Percentiles rank a stretch among this genome's conserved stretches.
Evolutionary conservation across 2,113 vertebrate species (phyloP).

Genomic region (Macaca mulatta): DNA sequence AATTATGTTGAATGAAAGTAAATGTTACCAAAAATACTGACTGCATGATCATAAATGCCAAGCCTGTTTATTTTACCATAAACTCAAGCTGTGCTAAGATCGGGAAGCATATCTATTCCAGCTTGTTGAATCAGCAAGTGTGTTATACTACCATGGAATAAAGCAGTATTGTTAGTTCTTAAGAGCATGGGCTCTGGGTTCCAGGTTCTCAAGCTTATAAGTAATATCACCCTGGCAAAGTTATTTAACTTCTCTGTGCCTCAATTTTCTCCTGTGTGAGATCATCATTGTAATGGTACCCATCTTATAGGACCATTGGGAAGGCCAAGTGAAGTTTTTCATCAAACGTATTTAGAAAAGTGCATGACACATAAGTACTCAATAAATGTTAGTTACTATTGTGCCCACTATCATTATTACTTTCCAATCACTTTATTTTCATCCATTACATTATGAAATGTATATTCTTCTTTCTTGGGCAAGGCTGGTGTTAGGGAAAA

Average conservation of each 20-base stretch:
- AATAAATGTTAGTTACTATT: background rate
- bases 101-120: background rate
- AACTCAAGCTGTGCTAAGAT: background rate
- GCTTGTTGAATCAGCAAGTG: background rate
- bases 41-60: background rate
- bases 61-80: background rate
- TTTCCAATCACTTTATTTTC: background rate
- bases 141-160: background rate
- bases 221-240: background rate
- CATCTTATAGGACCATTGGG: background rate
- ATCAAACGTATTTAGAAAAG: background rate
- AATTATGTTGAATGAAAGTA: background rate
- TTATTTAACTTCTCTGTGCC: background rate
- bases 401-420: background rate
- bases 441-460: background rate
- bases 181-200: background rate
- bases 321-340: background rate
- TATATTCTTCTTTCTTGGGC: background rate
- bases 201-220: background rate
- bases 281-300: background rate
- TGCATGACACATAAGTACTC: background rate
- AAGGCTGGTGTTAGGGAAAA: background rate
- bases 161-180: background rate
- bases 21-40: background rate
- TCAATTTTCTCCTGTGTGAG: background rate